Evolutionary conservation across 2,888 invertebrate species (phyloP), one percentile per base, ranked within the genome.

Genomic region (Thera britannica): DNA sequence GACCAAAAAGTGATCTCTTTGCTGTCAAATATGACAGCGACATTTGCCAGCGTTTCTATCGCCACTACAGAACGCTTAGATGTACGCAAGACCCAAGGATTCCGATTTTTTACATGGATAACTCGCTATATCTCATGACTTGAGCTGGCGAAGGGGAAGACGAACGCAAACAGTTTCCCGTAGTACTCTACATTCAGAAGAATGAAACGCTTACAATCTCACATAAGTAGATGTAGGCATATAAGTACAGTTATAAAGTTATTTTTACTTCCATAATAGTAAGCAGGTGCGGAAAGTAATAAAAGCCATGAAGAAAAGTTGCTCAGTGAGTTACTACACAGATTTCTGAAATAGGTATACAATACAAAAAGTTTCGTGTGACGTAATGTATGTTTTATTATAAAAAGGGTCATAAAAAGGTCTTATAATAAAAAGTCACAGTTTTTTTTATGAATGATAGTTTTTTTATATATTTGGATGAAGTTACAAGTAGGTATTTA

Each of bases 131-230:
- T 66, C 76, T 72, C 46, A 41, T 77, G 1, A 0, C 72, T 79
- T 76, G 41, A 2, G 34, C 60, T 52, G 36, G 9, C 54, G 59
- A 73, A 82, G 77, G 74, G 80, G 80, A 86, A 86, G 87, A 84
- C 81, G 79, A 82, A 88, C 84, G 85, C 88, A 86, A 89, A 87
- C 88, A 82, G 88, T 86, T 89, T 85, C 85, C 84, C 80, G 83
- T 83, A 83, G 84, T 83, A 87, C 88, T 90, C 89, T 86, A 88
- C 88, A 91, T 88, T 86, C 87, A 84, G 85, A 88, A 88, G 87
- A 89, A 91, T 90, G 89, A 88, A 89, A 90, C 84, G 85, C 83
- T 83, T 83, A 82, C 84, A 83, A 80, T 83, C 57, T 81, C 78
- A 77, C 78, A 81, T 80, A 23, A 23, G 23, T 23, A 81, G 80